phyloP scores from a whole-genome alignment of 2,113 vertebrate species.

The Nothobranchius furzeri region DNA sequence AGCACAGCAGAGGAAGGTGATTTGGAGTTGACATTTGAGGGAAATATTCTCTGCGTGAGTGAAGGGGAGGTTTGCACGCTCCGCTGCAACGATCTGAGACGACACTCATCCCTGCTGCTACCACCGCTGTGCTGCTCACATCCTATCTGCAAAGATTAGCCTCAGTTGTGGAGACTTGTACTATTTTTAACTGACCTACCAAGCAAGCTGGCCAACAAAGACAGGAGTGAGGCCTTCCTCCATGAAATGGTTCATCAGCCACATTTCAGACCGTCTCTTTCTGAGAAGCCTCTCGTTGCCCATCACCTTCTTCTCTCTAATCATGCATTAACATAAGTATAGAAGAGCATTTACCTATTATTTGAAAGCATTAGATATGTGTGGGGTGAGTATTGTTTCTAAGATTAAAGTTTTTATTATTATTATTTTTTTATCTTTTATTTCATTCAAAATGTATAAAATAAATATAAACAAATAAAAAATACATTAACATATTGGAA shows the following conservation, averaged over 20 bases:
- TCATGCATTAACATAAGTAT: not conserved
- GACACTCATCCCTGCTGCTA: conserved; percentile 46
- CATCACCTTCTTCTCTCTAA: not conserved
- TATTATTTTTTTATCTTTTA: no score
- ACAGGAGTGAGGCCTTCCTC: conserved; percentile 44
- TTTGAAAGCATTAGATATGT: not conserved
- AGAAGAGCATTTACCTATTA: not conserved
- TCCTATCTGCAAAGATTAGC: conserved; percentile 75
- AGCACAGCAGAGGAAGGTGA: conserved; percentile 14
- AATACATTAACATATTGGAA: no score
- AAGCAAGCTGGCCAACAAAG: conserved; percentile 53
- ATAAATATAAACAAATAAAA: no score
- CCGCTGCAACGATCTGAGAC: conserved; percentile 27
- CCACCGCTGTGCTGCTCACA: conserved; percentile 44
- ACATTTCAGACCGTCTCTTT: conserved; percentile 1
- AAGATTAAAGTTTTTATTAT: not conserved
- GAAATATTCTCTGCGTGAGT: conserved; percentile 9
- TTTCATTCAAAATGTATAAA: no score
- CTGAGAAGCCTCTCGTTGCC: not conserved
- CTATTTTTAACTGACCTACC: conserved; percentile 81
- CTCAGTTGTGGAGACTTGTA: conserved; percentile 60
- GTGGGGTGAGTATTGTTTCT: not conserved
- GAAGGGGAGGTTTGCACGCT: conserved; percentile 14
- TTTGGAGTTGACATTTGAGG: conserved; percentile 40
- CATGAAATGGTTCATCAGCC: conserved; percentile 18